Evolutionary conservation across 2,888 invertebrate genomes (phyloP), one percentile per base, ranked within the genome.

Genomic region (Drosophila greeni): DNA sequence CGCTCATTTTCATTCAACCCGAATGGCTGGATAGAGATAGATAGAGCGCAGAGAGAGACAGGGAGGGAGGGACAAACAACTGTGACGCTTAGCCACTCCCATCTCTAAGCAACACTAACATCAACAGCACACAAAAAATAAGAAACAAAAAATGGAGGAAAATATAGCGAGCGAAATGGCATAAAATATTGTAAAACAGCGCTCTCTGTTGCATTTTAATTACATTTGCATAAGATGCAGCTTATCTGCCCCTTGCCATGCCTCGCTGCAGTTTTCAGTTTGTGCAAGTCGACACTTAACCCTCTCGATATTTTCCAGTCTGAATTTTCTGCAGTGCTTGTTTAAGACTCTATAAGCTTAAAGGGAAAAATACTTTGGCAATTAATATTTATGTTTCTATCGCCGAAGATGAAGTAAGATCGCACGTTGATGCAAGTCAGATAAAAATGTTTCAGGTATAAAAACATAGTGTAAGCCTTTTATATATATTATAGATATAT

Each of bases 201-300:
- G 78, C 65, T 72, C 78, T 68, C 66, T 52, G 79, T 60, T 78
- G 76, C 79, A 79, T 81, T 77, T 80, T 79, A 79, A 79, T 79
- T 79, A 79, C 79, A 79, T 79, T 79, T 79, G 79, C 79, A 79
- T 79, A 79, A 79, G 79, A 79, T 66, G 68, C 81, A 79, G 79
- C 79, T 79, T 79, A 79, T 79, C 79, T 80, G 40, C 53, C 59
- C 67, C 37, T 49, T 37, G 49, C 60, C 49, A 54, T 52, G 67
- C 67, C 53, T 33, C 43, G 52, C 33, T 52, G 48, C 48, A 57
- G 52, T 26, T 48, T 42, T 20, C 52, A 53, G 40, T 40, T 37
- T 48, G 40, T 33, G 51, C 31, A 23, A 16, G 20, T 29, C 43
- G 31, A 16, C 23, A 37, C 29, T 42, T 62, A 64, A 56, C 49